These are phyloP conservation scores for Baccha elongata DNA, from an alignment of 2,888 invertebrate genomes.

Conservation along the genomic window DNA sequence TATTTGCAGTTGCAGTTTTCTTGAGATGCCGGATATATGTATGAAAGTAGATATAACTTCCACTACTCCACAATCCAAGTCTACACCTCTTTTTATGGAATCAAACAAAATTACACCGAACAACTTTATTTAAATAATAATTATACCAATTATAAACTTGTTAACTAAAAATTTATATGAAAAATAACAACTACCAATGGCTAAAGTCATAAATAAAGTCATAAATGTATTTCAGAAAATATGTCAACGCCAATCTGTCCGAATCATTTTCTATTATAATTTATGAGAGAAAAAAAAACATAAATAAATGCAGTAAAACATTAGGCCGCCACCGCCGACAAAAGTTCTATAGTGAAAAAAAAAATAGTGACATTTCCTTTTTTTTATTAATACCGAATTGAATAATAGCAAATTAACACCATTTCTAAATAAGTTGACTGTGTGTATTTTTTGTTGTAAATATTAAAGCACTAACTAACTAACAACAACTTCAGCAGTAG, in stretches of 20 bases:
- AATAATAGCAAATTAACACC: slow-evolving; percentile 64
- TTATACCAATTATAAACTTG: slow-evolving; percentile 41
- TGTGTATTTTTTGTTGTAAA: no score
- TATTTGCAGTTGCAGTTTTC: slow-evolving; percentile 1
- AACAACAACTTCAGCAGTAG: not conserved
- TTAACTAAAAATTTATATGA: slow-evolving; percentile 39
- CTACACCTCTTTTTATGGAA: not conserved
- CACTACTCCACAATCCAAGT: no score
- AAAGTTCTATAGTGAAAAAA: not conserved
- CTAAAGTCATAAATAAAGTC: slow-evolving; percentile 25
- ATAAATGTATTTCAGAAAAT: slow-evolving; percentile 6
- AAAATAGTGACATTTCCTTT: slow-evolving; percentile 21
- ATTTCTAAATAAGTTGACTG: slow-evolving; percentile 32
- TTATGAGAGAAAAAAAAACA: slow-evolving; percentile 9
- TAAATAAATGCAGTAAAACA: no score
- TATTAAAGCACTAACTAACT: not conserved
- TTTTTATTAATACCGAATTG: slow-evolving; percentile 62
- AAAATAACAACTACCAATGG: slow-evolving; percentile 10
- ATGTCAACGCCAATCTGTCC: slow-evolving; percentile 37
- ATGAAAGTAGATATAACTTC: not conserved
- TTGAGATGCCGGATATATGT: slow-evolving; percentile 17
- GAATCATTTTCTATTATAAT: slow-evolving; percentile 10
- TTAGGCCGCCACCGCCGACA: not conserved
- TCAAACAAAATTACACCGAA: not conserved
- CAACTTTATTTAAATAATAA: slow-evolving; percentile 49